A percentile compares a stretch with the other conserved stretches of the same genome.
These are phyloP conservation scores for Patella caerulea DNA, from an alignment of 2,888 invertebrate genomes.

Conservation along the genomic window DNA sequence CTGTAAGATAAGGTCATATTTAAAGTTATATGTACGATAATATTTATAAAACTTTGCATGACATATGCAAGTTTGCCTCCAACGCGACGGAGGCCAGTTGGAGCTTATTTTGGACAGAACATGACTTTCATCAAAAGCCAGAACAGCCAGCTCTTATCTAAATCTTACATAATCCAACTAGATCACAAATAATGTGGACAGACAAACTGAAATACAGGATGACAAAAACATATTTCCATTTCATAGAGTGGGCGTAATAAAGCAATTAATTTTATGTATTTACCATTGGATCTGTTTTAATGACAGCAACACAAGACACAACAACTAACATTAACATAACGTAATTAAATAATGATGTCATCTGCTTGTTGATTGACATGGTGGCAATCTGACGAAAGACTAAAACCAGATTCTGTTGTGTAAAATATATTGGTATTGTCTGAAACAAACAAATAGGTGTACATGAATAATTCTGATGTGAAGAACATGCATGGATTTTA, in stretches of 20 bases:
- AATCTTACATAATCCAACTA: too few relatives aligned
- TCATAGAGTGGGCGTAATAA: too few relatives aligned
- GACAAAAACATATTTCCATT: too few relatives aligned
- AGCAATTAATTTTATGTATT: neutral
- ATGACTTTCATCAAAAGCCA: neutral
- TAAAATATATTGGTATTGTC: constrained; percentile 58
- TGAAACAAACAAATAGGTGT: constrained; percentile 37
- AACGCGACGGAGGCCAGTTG: too few relatives aligned
- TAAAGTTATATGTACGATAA: too few relatives aligned
- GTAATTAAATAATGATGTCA: constrained; percentile 53
- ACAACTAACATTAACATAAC: constrained; percentile 55
- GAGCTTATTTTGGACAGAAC: too few relatives aligned
- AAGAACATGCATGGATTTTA: neutral
- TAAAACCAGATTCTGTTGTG: constrained; percentile 52
- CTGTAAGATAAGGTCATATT: constrained; percentile 32
- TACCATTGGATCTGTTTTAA: constrained; percentile 53
- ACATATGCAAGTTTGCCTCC: too few relatives aligned
- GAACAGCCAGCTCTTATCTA: too few relatives aligned
- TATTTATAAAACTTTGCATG: too few relatives aligned
- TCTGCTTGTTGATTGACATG: constrained; percentile 48
- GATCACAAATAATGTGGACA: too few relatives aligned
- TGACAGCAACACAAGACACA: constrained; percentile 49
- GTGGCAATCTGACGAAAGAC: constrained; percentile 53
- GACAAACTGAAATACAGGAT: too few relatives aligned
- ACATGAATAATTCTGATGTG: neutral